phyloP scores from a whole-genome alignment of 2,113 vertebrate genomes.

The Aspiorhynchus laticeps region DNA sequence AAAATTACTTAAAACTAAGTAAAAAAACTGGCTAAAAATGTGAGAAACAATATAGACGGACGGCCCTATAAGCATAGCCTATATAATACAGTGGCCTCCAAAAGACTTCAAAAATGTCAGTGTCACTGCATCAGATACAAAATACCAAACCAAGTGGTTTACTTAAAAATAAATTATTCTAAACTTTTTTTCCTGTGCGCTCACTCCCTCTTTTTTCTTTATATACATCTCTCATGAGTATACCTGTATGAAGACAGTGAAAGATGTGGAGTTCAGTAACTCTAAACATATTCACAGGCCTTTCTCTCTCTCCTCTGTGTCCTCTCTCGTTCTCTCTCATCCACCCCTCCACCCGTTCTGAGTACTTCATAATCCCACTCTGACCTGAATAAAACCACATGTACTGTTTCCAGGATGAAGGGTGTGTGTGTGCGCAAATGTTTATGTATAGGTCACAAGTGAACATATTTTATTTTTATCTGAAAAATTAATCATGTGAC shows the following conservation, averaged over 20 bases:
- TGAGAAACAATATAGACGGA: no score
- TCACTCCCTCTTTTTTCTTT: background rate
- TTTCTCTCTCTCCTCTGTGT: conserved; percentile 3
- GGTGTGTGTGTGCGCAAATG: background rate
- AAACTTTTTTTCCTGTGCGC: background rate
- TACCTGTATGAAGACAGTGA: background rate
- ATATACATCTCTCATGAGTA: background rate
- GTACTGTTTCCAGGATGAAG: conserved; percentile 44
- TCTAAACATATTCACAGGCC: background rate
- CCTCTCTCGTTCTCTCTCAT: conserved; percentile 5
- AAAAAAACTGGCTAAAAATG: no score
- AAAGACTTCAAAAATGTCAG: background rate
- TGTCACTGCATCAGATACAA: background rate
- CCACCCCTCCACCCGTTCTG: conserved; percentile 27
- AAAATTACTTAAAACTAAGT: no score
- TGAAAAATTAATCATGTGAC: background rate
- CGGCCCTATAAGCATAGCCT: no score
- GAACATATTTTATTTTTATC: background rate
- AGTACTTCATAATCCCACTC: conserved; percentile 66
- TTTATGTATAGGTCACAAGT: background rate
- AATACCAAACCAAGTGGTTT: background rate
- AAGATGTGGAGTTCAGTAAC: background rate
- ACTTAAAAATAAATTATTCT: background rate
- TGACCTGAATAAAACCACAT: conserved; percentile 69
- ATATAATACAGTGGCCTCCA: no score